Conservation (phyloP, 2,888 invertebrate genomes). For the Himalopsyche kuldschensis region DNA sequence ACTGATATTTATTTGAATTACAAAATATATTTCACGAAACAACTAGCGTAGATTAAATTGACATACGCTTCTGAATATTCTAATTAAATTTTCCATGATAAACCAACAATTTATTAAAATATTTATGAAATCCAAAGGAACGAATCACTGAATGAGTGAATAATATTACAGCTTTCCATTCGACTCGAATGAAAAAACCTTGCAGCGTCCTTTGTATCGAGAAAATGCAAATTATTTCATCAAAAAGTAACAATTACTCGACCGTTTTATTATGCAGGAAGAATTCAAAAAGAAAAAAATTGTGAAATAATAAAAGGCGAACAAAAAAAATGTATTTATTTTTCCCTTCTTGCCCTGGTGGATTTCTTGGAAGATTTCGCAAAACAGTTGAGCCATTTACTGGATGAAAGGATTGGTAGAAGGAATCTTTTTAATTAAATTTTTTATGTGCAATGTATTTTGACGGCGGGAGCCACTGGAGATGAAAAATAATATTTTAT, state of each 20-base stretch:
- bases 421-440: background rate
- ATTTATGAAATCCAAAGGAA: too few species aligned
- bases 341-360: background rate
- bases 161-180: background rate
- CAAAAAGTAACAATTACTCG: background rate
- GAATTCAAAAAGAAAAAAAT: background rate
- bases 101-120: too few species aligned
- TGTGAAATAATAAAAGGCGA: background rate
- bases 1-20: too few species aligned
- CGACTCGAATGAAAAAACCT: background rate
- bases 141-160: background rate
- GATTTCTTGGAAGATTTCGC: background rate
- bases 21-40: too few species aligned
- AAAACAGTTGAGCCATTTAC: background rate
- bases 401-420: background rate
- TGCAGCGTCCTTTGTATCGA: background rate
- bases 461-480: background rate
- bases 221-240: conserved; percentile 16
- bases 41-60: too few species aligned
- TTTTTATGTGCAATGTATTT: background rate
- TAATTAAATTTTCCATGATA: too few species aligned
- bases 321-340: background rate
- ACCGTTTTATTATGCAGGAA: conserved; percentile 1
- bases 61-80: too few species aligned
- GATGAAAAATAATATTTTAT: background rate